Base-by-base conservation (phyloP, 2,797 vertebrate species). In the Manis javanica region DNA sequence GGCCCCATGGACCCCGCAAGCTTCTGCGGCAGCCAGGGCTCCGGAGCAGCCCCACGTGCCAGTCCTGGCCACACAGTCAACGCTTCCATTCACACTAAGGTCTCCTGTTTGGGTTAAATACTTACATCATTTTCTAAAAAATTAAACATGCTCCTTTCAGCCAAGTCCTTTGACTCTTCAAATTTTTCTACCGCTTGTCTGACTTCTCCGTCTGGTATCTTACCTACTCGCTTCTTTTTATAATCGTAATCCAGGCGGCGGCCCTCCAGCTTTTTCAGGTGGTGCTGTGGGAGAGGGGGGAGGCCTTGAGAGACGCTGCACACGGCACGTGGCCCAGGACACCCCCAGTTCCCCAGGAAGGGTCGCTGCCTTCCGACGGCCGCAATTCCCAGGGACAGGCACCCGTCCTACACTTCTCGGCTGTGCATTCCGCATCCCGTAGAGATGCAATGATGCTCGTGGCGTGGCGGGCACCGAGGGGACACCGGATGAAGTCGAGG, bases 71-170 rank as follows among this genome's bases (percentile, higher is more conserved):
- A 74, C 0, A 57, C 0, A 37, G 7, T 29, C 79, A 66, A 46
- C 9, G 5, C 18, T 87, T 53, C 87, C 68, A 37, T 63, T 84
- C 46, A 55, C 23, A 82, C 9, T 57, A 84, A 91, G 10, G 42
- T 71, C 71, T 85, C 93, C 89, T 15, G 72, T 53, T 81, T 42
- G 66, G 59, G 90, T 82, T 69, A 84, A 92, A 94, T 95, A 98
- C 99, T 99, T 98, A 99, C 99, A 79, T 99, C 99, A 49, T 99
- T 99, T 98, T 99, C 99, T 98, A 99, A 98, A 97, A 99, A 99
- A 98, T 99, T 99, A 98, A 99, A 99, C 99, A 99, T 99, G 99
- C 99, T 99, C 98, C 99, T 99, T 98, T 99, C 99, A 12, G 99
- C 99, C 97, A 99, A 97, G 39, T 99, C 99, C 98, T 99, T 99